Evolutionary conservation across 2,113 vertebrate species (phyloP).

Genomic region (Echinops telfairi): DNA sequence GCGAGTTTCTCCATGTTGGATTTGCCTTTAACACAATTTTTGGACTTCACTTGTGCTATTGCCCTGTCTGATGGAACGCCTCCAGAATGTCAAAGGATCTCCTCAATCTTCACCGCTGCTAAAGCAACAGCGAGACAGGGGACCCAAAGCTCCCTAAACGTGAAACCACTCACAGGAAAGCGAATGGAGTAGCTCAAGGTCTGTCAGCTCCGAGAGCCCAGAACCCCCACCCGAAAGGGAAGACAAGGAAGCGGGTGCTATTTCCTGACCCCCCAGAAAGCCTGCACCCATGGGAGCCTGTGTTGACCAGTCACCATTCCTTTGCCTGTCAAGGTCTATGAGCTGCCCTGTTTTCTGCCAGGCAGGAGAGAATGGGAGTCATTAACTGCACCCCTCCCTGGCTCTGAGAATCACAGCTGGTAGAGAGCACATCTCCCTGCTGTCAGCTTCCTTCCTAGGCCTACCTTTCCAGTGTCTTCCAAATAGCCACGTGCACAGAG

Average conservation of each 20-base stretch:
- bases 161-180: neutral
- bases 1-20: slow-evolving; percentile 5
- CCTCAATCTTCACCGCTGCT: neutral
- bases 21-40: slow-evolving; percentile 24
- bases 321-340: neutral
- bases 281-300: neutral
- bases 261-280: neutral
- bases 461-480: slow-evolving; percentile 31
- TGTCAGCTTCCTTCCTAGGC: neutral
- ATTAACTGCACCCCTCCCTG: neutral
- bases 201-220: neutral
- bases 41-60: neutral
- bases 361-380: neutral
- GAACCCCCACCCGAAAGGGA: neutral
- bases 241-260: neutral
- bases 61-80: neutral
- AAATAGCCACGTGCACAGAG: slow-evolving; percentile 43
- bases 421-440: neutral
- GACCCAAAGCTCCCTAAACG: neutral
- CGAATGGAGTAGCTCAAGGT: neutral
- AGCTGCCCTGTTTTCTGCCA: neutral
- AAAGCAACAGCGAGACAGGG: neutral
- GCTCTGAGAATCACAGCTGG: neutral
- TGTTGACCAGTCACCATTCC: neutral
- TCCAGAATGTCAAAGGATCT: slow-evolving; percentile 14